These are phyloP conservation scores for Mythimna loreyi DNA, from an alignment of 2,888 invertebrate genomes.

Conservation along the genomic window DNA sequence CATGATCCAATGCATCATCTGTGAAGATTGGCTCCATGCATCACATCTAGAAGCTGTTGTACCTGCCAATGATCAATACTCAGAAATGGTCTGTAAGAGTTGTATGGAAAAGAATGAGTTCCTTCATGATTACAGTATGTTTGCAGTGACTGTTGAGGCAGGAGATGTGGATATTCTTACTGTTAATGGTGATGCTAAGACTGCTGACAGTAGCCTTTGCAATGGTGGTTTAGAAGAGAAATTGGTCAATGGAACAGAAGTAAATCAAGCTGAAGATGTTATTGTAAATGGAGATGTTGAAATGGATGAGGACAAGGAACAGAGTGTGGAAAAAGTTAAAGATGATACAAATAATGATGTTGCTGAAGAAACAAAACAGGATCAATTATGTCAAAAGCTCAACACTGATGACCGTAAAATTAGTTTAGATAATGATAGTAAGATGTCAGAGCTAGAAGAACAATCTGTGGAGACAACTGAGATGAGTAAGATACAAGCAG, in stretches of 20 bases:
- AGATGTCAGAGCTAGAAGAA: slow-evolving; percentile 16
- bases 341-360: slow-evolving; percentile 1
- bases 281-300: slow-evolving; percentile 23
- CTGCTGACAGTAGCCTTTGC: slow-evolving; percentile 44
- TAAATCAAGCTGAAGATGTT: slow-evolving; percentile 8
- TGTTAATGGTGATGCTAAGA: slow-evolving; percentile 59
- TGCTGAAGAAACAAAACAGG: slow-evolving; percentile 18
- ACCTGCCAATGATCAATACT: slow-evolving; percentile 91
- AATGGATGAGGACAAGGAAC: slow-evolving; percentile 28
- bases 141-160: slow-evolving; percentile 80
- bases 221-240: slow-evolving; percentile 60
- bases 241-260: slow-evolving; percentile 29
- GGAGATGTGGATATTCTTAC: slow-evolving; percentile 72
- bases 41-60: slow-evolving; percentile 92
- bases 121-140: slow-evolving; percentile 92
- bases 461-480: slow-evolving; percentile 22
- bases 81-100: slow-evolving; percentile 95
- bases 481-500: slow-evolving; percentile 10
- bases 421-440: slow-evolving; percentile 19
- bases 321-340: slow-evolving; percentile 9
- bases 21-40: slow-evolving; percentile 99
- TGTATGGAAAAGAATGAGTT: slow-evolving; percentile 95
- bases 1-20: slow-evolving; percentile 99
- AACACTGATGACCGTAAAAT: slow-evolving; percentile 16
- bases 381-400: slow-evolving; percentile 6